A percentile compares a stretch with the other conserved stretches of the same genome.
These are phyloP conservation scores for Notodromas monacha DNA, from an alignment of 2,888 invertebrate genomes.

Conservation along the genomic window DNA sequence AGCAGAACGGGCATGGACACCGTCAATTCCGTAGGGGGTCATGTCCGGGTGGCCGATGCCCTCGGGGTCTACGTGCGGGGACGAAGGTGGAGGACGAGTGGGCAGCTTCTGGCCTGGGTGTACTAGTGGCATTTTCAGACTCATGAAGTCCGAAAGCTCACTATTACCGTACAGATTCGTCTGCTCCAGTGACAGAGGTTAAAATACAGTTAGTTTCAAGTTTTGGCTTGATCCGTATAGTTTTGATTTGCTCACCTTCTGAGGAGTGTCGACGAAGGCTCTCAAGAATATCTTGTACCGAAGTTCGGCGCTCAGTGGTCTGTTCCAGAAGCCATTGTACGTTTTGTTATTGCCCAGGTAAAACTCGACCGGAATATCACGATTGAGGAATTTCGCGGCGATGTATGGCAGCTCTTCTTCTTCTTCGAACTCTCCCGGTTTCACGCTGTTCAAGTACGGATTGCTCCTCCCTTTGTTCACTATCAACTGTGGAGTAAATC, in stretches of 20 bases:
- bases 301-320: slow-evolving; percentile 43
- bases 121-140: slow-evolving; percentile 35
- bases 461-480: too few relatives aligned
- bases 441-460: too few relatives aligned
- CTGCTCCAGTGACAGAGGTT: not conserved
- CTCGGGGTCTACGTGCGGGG: too few relatives aligned
- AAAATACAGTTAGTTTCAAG: too few relatives aligned
- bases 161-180: slow-evolving; percentile 62
- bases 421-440: too few relatives aligned
- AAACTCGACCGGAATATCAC: slow-evolving; percentile 68
- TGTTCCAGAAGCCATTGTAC: slow-evolving; percentile 59
- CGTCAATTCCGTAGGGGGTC: too few relatives aligned
- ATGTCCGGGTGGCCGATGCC: too few relatives aligned
- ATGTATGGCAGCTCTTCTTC: slow-evolving; percentile 36
- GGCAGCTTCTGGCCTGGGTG: not conserved
- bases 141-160: slow-evolving; percentile 60
- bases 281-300: slow-evolving; percentile 67
- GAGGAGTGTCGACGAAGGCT: slow-evolving; percentile 74
- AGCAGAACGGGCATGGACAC: too few relatives aligned
- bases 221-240: too few relatives aligned
- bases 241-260: slow-evolving; percentile 32
- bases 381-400: slow-evolving; percentile 64
- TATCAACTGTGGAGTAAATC: too few relatives aligned
- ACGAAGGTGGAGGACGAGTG: too few relatives aligned
- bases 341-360: slow-evolving; percentile 60